These are phyloP conservation scores for Mythimna ferrago DNA, from an alignment of 2,888 invertebrate species.

Conservation along the genomic window DNA sequence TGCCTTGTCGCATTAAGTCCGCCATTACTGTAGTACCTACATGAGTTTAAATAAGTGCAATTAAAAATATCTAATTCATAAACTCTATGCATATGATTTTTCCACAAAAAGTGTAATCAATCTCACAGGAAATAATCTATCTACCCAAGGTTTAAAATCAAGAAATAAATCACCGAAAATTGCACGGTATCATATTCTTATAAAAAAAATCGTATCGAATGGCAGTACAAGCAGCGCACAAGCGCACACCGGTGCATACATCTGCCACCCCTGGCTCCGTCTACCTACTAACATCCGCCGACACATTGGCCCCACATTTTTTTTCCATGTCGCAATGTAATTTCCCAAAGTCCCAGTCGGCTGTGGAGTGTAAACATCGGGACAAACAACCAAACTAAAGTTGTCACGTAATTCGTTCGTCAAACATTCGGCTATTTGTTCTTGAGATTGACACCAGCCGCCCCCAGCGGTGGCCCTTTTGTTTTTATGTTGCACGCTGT, in stretches of 20 bases:
- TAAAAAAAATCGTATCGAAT: constrained; percentile 60
- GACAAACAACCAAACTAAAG: constrained; percentile 77
- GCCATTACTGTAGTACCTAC: too few relatives aligned
- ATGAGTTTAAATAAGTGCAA: neutral
- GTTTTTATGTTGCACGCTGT: constrained; percentile 86
- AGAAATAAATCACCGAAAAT: constrained; percentile 59
- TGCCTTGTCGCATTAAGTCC: too few relatives aligned
- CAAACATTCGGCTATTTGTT: constrained; percentile 87
- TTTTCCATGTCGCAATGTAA: constrained; percentile 74
- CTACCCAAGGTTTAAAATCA: constrained; percentile 38
- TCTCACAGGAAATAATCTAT: constrained; percentile 54
- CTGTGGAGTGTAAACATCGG: constrained; percentile 76
- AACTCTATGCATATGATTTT: neutral
- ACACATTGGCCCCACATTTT: constrained; percentile 65
- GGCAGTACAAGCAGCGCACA: constrained; percentile 49
- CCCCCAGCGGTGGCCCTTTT: constrained; percentile 83
- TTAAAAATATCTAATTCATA: neutral
- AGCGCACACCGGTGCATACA: constrained; percentile 60
- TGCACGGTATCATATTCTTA: constrained; percentile 65
- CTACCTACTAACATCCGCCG: constrained; percentile 72
- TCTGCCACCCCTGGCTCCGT: constrained; percentile 68
- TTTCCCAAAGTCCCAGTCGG: constrained; percentile 74
- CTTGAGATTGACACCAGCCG: constrained; percentile 88
- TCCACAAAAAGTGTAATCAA: constrained; percentile 30
- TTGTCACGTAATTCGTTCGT: constrained; percentile 89